Base-by-base conservation (phyloP, 2,797 vertebrate genomes). In the Vultur gryphus region DNA sequence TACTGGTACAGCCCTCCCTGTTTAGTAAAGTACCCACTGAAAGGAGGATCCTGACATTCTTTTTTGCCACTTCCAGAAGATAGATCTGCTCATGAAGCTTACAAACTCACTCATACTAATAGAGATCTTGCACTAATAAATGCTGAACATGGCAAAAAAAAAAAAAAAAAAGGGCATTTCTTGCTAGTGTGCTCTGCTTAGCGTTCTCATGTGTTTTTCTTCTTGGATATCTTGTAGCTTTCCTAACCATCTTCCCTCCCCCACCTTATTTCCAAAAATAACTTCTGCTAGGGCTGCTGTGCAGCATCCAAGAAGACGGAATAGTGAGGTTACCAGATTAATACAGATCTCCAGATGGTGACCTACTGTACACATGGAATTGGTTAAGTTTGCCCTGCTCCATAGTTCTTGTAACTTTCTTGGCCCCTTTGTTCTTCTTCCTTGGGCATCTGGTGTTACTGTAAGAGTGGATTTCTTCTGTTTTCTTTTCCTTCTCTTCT, bases 221-320 rank as follows among this genome's bases (percentile, higher is more conserved):
- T 90, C 82, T 85, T 86, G 49, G 65, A 17, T 93, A 79, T 93
- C 84, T 90, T 92, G 31, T 70, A 81, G 72, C 79, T 96, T 91
- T 92, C 72, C 72, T 95, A 94, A 86, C 61, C 33, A 20, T 73
- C 62, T 92, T 95, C 79, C 82, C 87, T 97, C 95, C 93, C 89
- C 91, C 87, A 94, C 72, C 44, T 58, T 86, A 64, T 46, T 95
- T 96, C 92, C 79, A 76, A 93, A 96, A 96, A 91, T 96, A 96
- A 79, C 89, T 93, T 72, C 25, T 87, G 58, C 25, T 77, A 62
- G 87, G 89, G 76, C 89, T 96, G 82, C 93, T 91, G 90, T 88
- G 91, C 85, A 92, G 91, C 62, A 70, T 91, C 58, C 72, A 88
- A 91, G 87, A 93, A 84, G 69, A 86, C 24, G 15, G 70, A 76